Evolutionary conservation across 2,113 vertebrate species (phyloP).

Genomic region (Nyctereutes procyonoides): DNA sequence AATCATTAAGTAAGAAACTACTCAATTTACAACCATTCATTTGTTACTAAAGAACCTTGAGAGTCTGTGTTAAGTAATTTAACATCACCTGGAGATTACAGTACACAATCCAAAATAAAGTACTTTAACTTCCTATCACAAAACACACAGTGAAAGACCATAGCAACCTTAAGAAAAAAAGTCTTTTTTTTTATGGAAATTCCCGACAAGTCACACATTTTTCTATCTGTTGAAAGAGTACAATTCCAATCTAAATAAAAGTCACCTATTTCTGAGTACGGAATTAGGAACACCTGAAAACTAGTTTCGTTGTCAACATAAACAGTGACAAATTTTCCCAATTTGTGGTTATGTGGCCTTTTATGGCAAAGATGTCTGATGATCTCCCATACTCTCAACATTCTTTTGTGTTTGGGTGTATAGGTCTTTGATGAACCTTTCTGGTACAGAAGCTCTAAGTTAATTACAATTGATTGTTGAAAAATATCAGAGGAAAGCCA

Average conservation of each 20-base stretch:
- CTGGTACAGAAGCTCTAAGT: background rate
- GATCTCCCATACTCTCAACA: background rate
- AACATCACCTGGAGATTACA: conserved; percentile 52
- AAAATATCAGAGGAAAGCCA: conserved; percentile 29
- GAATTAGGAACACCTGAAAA: conserved; percentile 43
- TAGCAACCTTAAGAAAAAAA: background rate
- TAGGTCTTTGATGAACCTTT: conserved; percentile 34
- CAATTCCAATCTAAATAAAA: conserved; percentile 22
- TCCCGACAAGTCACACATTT: conserved; percentile 12
- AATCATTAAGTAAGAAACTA: conserved; percentile 38
- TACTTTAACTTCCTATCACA: conserved; percentile 42
- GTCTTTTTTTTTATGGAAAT: conserved; percentile 6
- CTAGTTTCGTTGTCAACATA: conserved; percentile 19
- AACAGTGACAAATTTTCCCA: conserved; percentile 28
- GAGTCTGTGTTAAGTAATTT: conserved; percentile 62
- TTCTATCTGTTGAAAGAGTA: background rate
- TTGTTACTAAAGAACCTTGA: conserved; percentile 54
- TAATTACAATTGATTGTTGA: conserved; percentile 1
- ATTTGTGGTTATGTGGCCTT: conserved; percentile 10
- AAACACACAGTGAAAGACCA: conserved; percentile 12
- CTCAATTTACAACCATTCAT: conserved; percentile 50
- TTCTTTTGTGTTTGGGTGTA: background rate
- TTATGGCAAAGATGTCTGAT: conserved; percentile 28
- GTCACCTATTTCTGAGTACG: background rate
- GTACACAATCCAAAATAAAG: conserved; percentile 44